Evolutionary conservation across 2,113 vertebrate genomes (phyloP), one percentile per base, ranked within the genome.

Genomic region (Motacilla alba): DNA sequence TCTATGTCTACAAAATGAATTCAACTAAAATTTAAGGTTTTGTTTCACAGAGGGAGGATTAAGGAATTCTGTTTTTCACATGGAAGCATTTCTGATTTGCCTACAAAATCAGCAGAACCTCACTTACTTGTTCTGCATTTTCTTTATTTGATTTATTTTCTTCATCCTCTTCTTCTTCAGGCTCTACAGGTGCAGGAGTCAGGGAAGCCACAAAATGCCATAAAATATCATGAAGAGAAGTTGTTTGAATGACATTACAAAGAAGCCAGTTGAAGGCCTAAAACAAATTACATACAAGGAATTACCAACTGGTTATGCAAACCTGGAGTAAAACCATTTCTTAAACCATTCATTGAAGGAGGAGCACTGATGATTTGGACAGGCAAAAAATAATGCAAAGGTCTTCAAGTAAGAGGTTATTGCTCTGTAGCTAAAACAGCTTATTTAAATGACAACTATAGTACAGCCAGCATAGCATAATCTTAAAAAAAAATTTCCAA

Each of bases 221-320:
- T 5, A 99, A 98, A 89, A 99, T 99, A 96, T 99, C 99, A 93
- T 99, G 99, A 83, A 99, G 98, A 53, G 99, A 99, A 33, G 99
- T 99, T 83, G 99, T 99, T 76, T 99, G 99, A 96, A 99, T 99
- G 94, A 99, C 99, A 31, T 99, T 99, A 95, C 99, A 99, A 59
- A 99, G 98, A 76, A 99, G 98, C 99, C 99, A 99, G 96, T 99
- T 99, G 97, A 99, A 99, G 33, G 99, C 99, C 99, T 99, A 88
- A 95, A 94, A 96, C 33, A 85, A 91, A 90, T 76, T 6, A 50
- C 49, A 50, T 12, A 62, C 4, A 66, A 41, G 46, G 10, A 41
- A 17, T 87, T 80, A 90, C 2, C 11, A 77, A 35, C 1, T 26
- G 26, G 8, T 62, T 89, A 67, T 90, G 30, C 7, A 82, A 88